Evolutionary conservation across 37 sponge, comb jelly and placozoan species (phyloP).

Genomic region (Dysidea cf. avara): DNA sequence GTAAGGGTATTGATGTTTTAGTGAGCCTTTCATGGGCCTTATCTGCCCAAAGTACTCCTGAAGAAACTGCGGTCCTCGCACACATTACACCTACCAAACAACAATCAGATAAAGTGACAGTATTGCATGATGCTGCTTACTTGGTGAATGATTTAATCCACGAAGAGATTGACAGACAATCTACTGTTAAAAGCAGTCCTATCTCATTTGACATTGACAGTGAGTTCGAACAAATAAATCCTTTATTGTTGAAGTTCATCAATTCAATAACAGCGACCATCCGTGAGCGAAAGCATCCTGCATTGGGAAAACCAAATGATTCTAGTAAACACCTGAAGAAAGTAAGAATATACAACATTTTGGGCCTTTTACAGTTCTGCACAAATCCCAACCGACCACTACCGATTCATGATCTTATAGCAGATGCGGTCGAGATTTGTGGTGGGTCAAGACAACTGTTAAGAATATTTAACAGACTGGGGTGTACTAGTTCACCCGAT

Average conservation of each 20-base stretch:
- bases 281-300: not conserved
- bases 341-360: not conserved
- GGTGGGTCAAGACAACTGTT: constrained; percentile 26
- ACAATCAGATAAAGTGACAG: not conserved
- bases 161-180: not conserved
- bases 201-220: not conserved
- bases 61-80: not conserved
- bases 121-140: constrained; percentile 12
- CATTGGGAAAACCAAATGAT: not conserved
- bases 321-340: not conserved
- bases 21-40: constrained; percentile 28
- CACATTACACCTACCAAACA: not conserved
- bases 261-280: not conserved
- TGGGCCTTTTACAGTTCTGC: not conserved
- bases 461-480: constrained; percentile 12
- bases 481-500: constrained; percentile 16
- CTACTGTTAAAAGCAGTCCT: not conserved
- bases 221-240: not conserved
- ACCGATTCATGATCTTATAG: constrained; percentile 8
- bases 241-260: not conserved
- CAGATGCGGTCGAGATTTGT: constrained; percentile 29
- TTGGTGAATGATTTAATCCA: constrained; percentile 12
- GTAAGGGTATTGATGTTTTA: constrained; percentile 7
- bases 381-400: constrained; percentile 7
- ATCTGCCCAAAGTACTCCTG: not conserved